Base-by-base conservation (phyloP, 2,113 vertebrate species). In the Octodon degus region DNA sequence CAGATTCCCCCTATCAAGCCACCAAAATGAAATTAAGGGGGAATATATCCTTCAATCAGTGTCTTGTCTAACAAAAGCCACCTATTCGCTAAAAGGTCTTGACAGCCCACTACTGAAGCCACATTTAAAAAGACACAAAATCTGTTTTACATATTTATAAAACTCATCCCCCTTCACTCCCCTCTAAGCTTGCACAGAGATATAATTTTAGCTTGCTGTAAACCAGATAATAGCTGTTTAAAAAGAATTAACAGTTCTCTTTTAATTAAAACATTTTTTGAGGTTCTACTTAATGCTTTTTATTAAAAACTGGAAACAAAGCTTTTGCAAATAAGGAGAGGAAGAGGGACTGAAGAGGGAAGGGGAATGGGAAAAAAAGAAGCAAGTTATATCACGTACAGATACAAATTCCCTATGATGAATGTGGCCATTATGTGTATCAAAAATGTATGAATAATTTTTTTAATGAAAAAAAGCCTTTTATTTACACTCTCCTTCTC, bases 1-100 rank as follows among this genome's bases (percentile, higher is more conserved):
- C 96, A 96, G 77, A 96, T 94, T 98, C 34, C 96, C 94, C 94
- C 93, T 92, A 96, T 68, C 96, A 98, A 97, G 90, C 96, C 95
- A 97, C 95, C 95, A 97, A 93, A 97, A 92, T 81, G 67, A 95
- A 97, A 79, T 87, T 47, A 96, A 95, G 37, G 8, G 92, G 30
- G 20, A 53, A 82, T 68, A 34, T 67, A 88, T 34, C 40, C 85
- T 88, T 96, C 55, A 90, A 77, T 95, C 95, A 90, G 37, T 9
- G 76, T 95, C 93, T 81, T 92, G 63, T 96, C 32, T 89, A 95
- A 97, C 98, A 98, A 98, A 92, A 88, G 94, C 22, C 94, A 86
- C 88, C 94, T 85, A 68, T 0, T 65, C 24, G 90, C 95, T 72
- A 91, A 88, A 98, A 74, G 86, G 96, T 96, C 92, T 67, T 92